Percentiles rank a stretch among this genome's conserved stretches.
phyloP scores from a whole-genome alignment of 2,888 invertebrate genomes.

The Ormyrus thymus region DNA sequence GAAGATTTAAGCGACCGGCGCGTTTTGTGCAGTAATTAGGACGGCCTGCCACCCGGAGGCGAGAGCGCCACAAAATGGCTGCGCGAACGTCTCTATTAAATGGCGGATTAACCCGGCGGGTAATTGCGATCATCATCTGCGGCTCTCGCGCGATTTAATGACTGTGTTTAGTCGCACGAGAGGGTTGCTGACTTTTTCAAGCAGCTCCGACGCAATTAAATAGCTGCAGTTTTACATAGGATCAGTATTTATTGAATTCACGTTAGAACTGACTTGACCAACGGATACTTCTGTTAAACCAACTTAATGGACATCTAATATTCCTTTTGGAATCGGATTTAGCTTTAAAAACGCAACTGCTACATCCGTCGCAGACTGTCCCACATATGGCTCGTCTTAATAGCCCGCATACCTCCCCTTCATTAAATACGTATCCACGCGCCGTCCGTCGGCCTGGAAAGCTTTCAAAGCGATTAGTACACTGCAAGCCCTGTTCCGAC shows the following conservation, averaged over 20 bases:
- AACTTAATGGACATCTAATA: too few relatives aligned
- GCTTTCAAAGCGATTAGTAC: conserved; percentile 51
- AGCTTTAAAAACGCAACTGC: neutral
- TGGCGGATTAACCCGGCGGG: conserved; percentile 63
- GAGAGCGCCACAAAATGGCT: conserved; percentile 60
- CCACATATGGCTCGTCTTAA: neutral
- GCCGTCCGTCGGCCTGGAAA: conserved; percentile 49
- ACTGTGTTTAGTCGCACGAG: neutral
- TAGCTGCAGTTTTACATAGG: too few relatives aligned
- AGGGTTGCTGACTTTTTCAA: too few relatives aligned
- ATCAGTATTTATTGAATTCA: too few relatives aligned
- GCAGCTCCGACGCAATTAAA: too few relatives aligned
- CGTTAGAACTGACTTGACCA: too few relatives aligned
- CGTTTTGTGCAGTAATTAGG: conserved; percentile 69
- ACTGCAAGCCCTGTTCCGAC: neutral
- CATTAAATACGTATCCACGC: neutral
- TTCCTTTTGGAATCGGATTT: neutral
- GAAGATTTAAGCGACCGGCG: conserved; percentile 55
- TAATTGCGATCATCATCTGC: conserved; percentile 65
- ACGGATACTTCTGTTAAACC: too few relatives aligned
- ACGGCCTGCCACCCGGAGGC: conserved; percentile 58
- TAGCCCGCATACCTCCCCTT: conserved; percentile 10
- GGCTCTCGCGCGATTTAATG: neutral
- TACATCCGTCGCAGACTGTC: neutral
- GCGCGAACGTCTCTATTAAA: conserved; percentile 69